A percentile compares a stretch with the other conserved stretches of the same genome.
These are phyloP conservation scores for Vireo griseus DNA, from an alignment of 2,797 vertebrate species.

Conservation along the genomic window DNA sequence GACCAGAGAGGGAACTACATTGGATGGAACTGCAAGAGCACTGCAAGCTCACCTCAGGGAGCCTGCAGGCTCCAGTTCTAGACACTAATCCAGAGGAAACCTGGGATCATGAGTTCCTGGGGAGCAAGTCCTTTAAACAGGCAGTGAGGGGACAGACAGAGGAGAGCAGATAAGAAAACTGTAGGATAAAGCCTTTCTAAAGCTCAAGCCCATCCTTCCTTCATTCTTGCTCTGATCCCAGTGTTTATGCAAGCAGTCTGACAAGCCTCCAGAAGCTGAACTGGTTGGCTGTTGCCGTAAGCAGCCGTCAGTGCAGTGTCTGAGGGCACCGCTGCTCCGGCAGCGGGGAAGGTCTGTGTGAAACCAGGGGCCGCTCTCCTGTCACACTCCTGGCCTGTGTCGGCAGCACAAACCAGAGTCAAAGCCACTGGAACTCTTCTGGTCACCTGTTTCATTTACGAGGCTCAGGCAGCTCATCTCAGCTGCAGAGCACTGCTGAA, in stretches of 20 bases:
- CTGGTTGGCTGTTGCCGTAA: not conserved
- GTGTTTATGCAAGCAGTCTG: not conserved
- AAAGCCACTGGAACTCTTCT: not conserved
- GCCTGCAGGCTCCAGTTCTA: not conserved
- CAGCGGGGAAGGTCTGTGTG: not conserved
- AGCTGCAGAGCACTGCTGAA: not conserved
- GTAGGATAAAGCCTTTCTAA: not conserved
- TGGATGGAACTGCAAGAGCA: not conserved
- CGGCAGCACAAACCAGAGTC: not conserved
- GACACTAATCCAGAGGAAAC: not conserved
- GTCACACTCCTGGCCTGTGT: not conserved
- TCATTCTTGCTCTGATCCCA: not conserved
- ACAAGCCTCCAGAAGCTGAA: not conserved
- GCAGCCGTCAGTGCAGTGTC: not conserved
- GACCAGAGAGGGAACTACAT: rapidly evolving
- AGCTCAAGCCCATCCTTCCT: not conserved
- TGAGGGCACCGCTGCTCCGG: not conserved
- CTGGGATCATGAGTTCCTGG: not conserved
- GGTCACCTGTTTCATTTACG: not conserved
- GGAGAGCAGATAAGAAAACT: not conserved
- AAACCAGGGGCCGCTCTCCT: not conserved
- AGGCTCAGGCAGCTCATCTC: not conserved
- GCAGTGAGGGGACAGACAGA: not conserved
- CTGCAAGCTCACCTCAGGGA: not conserved
- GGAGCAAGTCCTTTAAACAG: not conserved